Base-by-base conservation (phyloP, 2,888 invertebrate species). In the Aricia artaxerxes region DNA sequence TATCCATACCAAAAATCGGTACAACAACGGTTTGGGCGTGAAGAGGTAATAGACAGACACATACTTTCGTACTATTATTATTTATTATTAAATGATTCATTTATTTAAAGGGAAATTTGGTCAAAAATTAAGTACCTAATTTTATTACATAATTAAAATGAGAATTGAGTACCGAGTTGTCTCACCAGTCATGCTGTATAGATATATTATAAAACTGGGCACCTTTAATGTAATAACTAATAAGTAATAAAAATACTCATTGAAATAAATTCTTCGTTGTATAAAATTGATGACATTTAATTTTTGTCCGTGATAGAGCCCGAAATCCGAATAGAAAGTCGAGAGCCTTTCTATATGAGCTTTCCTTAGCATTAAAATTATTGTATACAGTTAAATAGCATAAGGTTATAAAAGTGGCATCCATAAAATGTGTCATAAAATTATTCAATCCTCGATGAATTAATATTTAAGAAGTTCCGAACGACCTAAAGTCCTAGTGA, bases 401-500 rank as follows among this genome's bases (percentile, higher is more conserved):
- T 49, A 49, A 49, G 16, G 76, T 76, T 35, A 76, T 76, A 76
- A 76, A 76, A 76, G 76, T 76, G 7, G 6, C 76, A 7, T 16
- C 35, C 76, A 76, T 76, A 76, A 76, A 53, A 44, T 76, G 53
- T 57, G 53, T 76, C 76, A 53, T 76, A 76, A 76, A 76, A 38
- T 76, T 76, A 76, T 76, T 76, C 35, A 53, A 76, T 76, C 76
- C 57, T 77, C 69, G 78, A 78, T 75, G 77, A 80, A 35, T 79
- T 76, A 79, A 80, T 53, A 57, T 57, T 76, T 35, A 57, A 76
- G 31, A 76, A 11, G 31, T 31, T 53, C 31, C 9, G 35, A 57
- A 31, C 76, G 38, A 16, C 13, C 35, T 53, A 80, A 13, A 38
- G 83, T 85, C 82, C 82, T 82, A 87, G 89, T 85, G 89, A 91